These are phyloP conservation scores for Narcine bancroftii DNA, from an alignment of 2,113 vertebrate species.

Conservation along the genomic window DNA sequence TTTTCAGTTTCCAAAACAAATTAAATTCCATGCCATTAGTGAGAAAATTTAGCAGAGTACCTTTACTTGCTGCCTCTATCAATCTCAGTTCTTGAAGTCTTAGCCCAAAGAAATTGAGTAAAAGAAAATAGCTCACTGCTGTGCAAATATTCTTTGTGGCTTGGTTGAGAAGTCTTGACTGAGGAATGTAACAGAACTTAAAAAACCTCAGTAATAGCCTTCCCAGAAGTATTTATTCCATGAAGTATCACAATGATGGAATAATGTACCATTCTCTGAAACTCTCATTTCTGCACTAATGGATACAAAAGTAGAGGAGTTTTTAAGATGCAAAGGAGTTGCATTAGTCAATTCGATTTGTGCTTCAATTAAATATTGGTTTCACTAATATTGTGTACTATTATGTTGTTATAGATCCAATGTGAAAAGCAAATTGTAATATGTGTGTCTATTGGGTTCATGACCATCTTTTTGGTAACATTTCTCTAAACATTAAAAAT, in stretches of 20 bases:
- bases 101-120: not conserved
- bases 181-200: not conserved
- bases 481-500: not conserved
- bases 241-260: not conserved
- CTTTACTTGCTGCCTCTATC: not conserved
- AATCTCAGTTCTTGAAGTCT: not conserved
- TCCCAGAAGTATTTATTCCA: constrained; percentile 13
- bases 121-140: not conserved
- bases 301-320: not conserved
- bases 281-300: not conserved
- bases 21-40: constrained; percentile 4
- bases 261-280: not conserved
- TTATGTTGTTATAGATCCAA: not conserved
- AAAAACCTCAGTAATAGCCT: not conserved
- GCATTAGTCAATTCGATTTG: not conserved
- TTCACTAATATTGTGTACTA: not conserved
- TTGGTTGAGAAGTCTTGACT: not conserved
- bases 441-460: not conserved
- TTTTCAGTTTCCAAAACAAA: constrained; percentile 14
- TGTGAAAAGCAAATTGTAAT: not conserved
- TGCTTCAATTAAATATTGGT: not conserved
- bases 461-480: not conserved
- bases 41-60: not conserved
- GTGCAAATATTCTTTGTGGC: not conserved
- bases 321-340: not conserved